These are phyloP conservation scores for Strigamia maritima DNA, from an alignment of 2,888 invertebrate species.

Conservation along the genomic window DNA sequence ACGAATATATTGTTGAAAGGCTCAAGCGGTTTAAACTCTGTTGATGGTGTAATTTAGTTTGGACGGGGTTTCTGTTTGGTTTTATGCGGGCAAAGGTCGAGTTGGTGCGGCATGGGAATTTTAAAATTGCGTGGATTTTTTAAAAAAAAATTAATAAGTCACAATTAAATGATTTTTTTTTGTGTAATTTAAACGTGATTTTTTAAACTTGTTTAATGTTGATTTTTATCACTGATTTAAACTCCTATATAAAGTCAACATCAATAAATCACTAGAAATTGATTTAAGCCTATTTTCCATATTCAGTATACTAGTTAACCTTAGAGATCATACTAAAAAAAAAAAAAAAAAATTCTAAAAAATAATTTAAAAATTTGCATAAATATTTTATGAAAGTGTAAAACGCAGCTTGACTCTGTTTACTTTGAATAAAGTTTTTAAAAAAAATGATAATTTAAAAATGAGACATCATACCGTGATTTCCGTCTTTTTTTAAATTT, in stretches of 20 bases:
- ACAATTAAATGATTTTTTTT: no score
- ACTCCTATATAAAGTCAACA: no score
- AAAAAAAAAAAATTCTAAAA: no score
- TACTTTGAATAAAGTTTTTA: background rate
- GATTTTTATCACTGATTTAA: no score
- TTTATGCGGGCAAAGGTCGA: no score
- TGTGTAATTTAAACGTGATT: no score
- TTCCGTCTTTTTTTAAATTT: background rate
- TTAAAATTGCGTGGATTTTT: background rate
- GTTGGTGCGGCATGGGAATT: background rate
- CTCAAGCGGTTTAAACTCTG: background rate
- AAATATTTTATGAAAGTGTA: background rate
- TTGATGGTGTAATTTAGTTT: background rate
- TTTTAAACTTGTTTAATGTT: no score
- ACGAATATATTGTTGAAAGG: conserved; percentile 17
- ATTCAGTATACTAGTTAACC: no score
- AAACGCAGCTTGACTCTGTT: background rate
- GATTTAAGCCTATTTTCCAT: background rate
- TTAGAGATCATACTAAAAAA: no score
- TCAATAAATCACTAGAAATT: background rate
- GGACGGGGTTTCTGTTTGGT: background rate
- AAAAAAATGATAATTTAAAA: background rate
- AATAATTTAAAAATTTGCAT: background rate
- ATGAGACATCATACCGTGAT: background rate
- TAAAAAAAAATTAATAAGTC: no score